phyloP scores from a whole-genome alignment of 2,888 invertebrate species.

The Tachina grossa region DNA sequence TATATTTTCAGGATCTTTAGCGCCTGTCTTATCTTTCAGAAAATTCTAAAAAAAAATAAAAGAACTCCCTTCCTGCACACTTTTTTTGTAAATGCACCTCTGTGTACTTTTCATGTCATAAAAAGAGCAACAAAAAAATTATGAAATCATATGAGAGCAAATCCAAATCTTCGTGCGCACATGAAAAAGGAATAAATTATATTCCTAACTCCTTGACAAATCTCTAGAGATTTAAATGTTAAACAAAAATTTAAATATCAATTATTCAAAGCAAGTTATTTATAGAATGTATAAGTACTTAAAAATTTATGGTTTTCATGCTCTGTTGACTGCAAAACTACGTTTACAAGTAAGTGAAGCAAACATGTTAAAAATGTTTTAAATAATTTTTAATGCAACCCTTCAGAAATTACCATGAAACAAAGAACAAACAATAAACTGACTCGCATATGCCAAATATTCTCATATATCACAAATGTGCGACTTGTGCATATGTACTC shows the following conservation, averaged over 20 bases:
- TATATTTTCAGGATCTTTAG: neutral
- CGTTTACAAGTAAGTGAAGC: neutral
- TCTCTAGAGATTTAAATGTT: conserved; percentile 51
- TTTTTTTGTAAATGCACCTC: conserved; percentile 18
- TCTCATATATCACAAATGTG: conserved; percentile 66
- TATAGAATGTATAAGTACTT: conserved; percentile 9
- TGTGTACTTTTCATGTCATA: neutral
- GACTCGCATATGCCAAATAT: conserved; percentile 37
- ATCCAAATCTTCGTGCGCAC: conserved; percentile 12
- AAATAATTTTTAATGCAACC: conserved; percentile 56
- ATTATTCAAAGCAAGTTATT: conserved; percentile 22
- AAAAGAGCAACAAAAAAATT: conserved; percentile 7
- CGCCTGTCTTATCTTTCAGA: neutral
- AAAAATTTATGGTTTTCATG: conserved; percentile 56
- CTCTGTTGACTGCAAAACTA: conserved; percentile 9
- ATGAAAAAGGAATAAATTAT: conserved; percentile 39
- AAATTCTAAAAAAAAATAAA: neutral
- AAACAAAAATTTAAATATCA: conserved; percentile 54
- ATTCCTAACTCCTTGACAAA: conserved; percentile 19
- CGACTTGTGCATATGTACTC: conserved; percentile 1
- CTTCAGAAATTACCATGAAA: conserved; percentile 54
- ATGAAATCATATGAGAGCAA: conserved; percentile 17
- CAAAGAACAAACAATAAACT: conserved; percentile 18
- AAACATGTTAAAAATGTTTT: conserved; percentile 58
- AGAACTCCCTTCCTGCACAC: neutral